These are phyloP conservation scores for Drosophila truncata DNA, from an alignment of 1,140 invertebrate genomes.

Conservation along the genomic window DNA sequence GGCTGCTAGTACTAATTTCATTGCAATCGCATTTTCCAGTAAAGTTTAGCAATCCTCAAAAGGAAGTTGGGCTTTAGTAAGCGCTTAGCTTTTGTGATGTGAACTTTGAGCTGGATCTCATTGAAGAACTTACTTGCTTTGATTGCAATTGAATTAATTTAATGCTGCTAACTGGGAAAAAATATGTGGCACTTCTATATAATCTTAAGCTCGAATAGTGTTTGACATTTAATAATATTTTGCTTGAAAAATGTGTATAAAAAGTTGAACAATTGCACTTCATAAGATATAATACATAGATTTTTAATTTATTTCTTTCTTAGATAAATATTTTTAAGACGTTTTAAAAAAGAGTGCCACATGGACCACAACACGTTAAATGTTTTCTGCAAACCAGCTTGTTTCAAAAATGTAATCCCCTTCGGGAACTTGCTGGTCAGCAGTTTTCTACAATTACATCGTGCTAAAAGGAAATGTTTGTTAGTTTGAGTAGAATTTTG, in stretches of 20 bases:
- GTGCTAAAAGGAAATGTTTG: neutral
- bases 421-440: neutral
- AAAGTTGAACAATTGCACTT: too few relatives aligned
- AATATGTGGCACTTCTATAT: neutral
- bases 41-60: constrained; percentile 10
- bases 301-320: too few relatives aligned
- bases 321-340: too few relatives aligned
- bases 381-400: neutral
- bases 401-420: neutral
- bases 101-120: neutral
- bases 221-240: too few relatives aligned
- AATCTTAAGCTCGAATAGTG: too few relatives aligned
- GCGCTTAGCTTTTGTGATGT: neutral
- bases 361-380: neutral
- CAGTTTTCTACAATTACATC: neutral
- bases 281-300: too few relatives aligned
- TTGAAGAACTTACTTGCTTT: neutral
- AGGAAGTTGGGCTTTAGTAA: neutral
- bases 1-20: constrained; percentile 26
- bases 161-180: neutral
- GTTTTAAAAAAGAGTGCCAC: neutral
- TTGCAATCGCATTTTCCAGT: constrained; percentile 15
- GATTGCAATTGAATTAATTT: neutral
- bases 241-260: too few relatives aligned
- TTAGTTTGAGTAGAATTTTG: too few relatives aligned